Conservation (phyloP, 2,113 vertebrate genomes). For the Phylloscopus trochiloides region DNA sequence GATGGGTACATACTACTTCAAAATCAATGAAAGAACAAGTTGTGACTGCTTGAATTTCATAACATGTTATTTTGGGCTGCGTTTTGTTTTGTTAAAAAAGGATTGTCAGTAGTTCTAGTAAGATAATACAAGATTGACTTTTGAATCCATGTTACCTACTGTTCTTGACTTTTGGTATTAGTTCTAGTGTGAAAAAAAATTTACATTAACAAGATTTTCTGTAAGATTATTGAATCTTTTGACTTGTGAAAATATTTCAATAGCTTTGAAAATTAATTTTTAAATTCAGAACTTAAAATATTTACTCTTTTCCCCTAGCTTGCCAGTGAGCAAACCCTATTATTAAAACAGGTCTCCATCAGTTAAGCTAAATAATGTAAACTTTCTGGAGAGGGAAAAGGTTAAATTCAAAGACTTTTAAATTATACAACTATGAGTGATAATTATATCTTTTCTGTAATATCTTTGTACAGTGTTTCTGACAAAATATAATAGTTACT, state of each 20-base stretch:
- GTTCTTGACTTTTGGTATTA: not conserved
- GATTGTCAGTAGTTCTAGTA: not conserved
- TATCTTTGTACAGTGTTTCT: not conserved
- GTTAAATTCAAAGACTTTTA: not conserved
- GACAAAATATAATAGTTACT: conserved; percentile 43
- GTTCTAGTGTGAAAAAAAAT: not conserved
- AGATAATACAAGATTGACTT: not conserved
- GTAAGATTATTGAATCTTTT: not conserved
- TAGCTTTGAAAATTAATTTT: not conserved
- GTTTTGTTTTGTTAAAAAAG: not conserved
- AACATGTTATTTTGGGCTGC: not conserved
- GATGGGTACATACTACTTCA: not conserved
- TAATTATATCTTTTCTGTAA: not conserved
- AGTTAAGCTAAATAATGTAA: not conserved
- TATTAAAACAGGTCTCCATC: not conserved
- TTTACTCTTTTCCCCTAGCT: not conserved
- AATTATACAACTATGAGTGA: not conserved
- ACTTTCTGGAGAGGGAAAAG: not conserved
- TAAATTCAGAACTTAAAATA: not conserved
- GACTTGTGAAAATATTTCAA: not conserved
- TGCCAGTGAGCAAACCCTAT: not conserved
- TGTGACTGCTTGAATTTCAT: not conserved
- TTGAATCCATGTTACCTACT: not conserved
- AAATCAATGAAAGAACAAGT: not conserved
- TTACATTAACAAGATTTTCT: not conserved